These are phyloP conservation scores for Cephalopachus bancanus DNA, from an alignment of 2,797 vertebrate genomes.

Conservation along the genomic window DNA sequence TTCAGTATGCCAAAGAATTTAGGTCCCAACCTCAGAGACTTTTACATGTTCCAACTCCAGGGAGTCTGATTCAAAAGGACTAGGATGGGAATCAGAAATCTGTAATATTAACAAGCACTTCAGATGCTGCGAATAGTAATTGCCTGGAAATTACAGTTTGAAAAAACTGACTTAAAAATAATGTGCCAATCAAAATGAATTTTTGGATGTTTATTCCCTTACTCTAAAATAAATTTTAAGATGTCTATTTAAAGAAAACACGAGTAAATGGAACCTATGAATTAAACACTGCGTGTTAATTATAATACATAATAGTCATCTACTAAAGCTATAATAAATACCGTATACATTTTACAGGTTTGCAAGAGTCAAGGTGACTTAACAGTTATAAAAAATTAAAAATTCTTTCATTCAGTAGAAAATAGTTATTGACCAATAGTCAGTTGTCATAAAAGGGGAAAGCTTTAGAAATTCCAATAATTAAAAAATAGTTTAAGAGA, in stretches of 20 bases:
- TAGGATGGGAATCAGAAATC: conserved; percentile 63
- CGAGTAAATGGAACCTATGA: conserved; percentile 65
- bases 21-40: conserved; percentile 71
- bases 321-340: conserved; percentile 57
- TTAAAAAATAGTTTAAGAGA: conserved; percentile 17
- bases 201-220: conserved; percentile 32
- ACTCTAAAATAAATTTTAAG: conserved; percentile 65
- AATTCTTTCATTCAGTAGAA: conserved; percentile 46
- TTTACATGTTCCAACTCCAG: conserved; percentile 74
- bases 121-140: conserved; percentile 47
- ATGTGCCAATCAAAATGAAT: conserved; percentile 68
- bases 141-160: conserved; percentile 66
- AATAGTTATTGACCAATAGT: not conserved
- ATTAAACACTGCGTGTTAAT: conserved; percentile 11
- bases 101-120: conserved; percentile 67
- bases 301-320: conserved; percentile 44
- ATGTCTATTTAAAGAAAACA: conserved; percentile 63
- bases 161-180: conserved; percentile 71
- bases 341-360: not conserved
- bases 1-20: conserved; percentile 70
- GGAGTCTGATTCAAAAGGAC: conserved; percentile 64
- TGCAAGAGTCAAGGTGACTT: conserved; percentile 44
- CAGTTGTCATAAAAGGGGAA: not conserved
- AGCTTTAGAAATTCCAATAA: conserved; percentile 15
- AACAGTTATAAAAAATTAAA: conserved; percentile 32